A percentile compares a stretch with the other conserved stretches of the same genome.
phyloP scores from a whole-genome alignment of 2,888 invertebrate species.

The Apocheima hispidaria region DNA sequence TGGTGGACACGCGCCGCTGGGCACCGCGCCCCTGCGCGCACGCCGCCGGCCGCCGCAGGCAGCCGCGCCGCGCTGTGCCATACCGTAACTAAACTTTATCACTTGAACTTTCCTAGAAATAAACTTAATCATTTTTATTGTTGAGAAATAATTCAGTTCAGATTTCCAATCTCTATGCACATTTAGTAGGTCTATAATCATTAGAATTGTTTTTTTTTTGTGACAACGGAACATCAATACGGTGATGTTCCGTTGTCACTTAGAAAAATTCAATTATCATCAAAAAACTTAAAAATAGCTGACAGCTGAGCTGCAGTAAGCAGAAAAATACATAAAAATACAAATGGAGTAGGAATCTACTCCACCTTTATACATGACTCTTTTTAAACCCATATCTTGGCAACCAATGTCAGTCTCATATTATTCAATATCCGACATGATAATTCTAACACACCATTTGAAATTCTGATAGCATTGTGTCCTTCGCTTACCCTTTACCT shows the following conservation, averaged over 20 bases:
- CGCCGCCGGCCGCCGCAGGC: conserved; percentile 47
- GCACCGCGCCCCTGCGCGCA: conserved; percentile 39
- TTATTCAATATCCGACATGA: conserved; percentile 17
- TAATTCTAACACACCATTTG: conserved; percentile 50
- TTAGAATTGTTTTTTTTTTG: too few species aligned
- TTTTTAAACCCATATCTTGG: too few species aligned
- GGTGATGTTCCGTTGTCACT: too few species aligned
- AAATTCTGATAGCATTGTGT: conserved; percentile 64
- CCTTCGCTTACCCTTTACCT: conserved; percentile 75
- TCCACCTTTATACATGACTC: too few species aligned
- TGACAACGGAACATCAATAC: too few species aligned
- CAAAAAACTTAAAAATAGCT: too few species aligned
- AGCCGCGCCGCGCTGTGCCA: conserved; percentile 46
- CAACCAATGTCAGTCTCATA: conserved; percentile 21
- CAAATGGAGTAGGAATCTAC: too few species aligned
- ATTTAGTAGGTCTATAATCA: too few species aligned
- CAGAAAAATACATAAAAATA: too few species aligned
- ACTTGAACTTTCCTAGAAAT: not conserved
- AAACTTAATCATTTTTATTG: not conserved
- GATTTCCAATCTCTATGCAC: too few species aligned
- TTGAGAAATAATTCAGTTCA: not conserved
- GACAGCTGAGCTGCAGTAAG: not conserved
- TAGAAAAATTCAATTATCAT: too few species aligned
- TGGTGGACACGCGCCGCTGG: conserved; percentile 77
- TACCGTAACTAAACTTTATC: conserved; percentile 47